phyloP scores from a whole-genome alignment of 2,888 invertebrate species.

The Diarsia mendica region DNA sequence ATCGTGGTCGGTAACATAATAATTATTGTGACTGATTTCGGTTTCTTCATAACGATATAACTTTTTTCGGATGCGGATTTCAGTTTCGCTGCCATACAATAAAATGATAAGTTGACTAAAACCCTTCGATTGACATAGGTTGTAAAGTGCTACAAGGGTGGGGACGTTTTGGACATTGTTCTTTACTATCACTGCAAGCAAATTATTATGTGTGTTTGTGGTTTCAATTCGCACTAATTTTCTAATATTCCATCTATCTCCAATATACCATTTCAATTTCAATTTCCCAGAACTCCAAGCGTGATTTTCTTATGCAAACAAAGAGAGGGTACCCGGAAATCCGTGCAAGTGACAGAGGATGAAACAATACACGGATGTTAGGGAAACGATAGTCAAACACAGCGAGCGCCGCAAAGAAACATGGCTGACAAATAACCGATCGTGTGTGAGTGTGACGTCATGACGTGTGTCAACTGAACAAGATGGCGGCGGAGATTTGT shows the following conservation, averaged over 20 bases:
- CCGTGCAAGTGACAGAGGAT: slow-evolving; percentile 35
- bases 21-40: too few species aligned
- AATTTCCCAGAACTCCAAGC: background rate
- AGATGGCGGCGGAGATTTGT: slow-evolving; percentile 12
- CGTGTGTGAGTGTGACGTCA: slow-evolving; percentile 15
- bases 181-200: background rate
- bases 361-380: slow-evolving; percentile 36
- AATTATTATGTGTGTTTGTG: background rate
- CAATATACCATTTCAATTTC: slow-evolving; percentile 5
- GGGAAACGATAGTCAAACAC: slow-evolving; percentile 49
- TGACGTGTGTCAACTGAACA: slow-evolving; percentile 31
- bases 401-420: slow-evolving; percentile 32
- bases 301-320: slow-evolving; percentile 36
- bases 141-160: too few species aligned
- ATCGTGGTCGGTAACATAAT: too few species aligned
- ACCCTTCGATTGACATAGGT: too few species aligned
- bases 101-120: too few species aligned
- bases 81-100: too few species aligned
- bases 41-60: too few species aligned
- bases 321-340: slow-evolving; percentile 25
- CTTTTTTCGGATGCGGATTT: too few species aligned
- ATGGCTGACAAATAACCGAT: slow-evolving; percentile 39
- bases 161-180: too few species aligned
- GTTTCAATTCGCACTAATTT: background rate
- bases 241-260: background rate